Base-by-base conservation (phyloP, 2,797 vertebrate genomes). In the Eospalax fontanierii region DNA sequence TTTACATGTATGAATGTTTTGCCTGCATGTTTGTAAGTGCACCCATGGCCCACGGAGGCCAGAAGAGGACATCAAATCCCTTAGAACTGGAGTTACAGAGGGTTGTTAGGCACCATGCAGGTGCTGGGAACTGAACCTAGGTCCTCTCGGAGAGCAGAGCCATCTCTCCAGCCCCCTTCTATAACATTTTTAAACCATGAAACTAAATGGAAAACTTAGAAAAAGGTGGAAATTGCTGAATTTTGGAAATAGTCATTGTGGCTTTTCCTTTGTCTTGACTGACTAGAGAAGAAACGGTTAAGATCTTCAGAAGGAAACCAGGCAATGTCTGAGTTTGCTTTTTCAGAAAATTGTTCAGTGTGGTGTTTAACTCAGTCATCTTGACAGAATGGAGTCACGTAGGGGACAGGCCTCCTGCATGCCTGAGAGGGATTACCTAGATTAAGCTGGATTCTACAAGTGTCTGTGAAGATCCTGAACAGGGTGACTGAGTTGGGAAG, bases 271-370 rank as follows among this genome's bases (percentile, higher is more conserved):
- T 40, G 75, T 26, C 54, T 71, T 88, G 33, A 33, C 1, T 59
- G 57, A 33, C 59, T 63, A 75, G 85, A 85, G 15, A 92, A 94
- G 54, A 33, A 97, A 84, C 18, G 92, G 89, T 40, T 30, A 96
- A 95, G 61, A 63, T 95, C 26, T 91, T 71, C 93, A 46, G 46
- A 46, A 46, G 46, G 46, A 46, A 46, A 46, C 46, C 46, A 46
- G 46, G 11, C 5, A 46, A 46, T 46, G 5, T 46, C 11, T 46
- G 5, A 6, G 5, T 46, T 46, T 46, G 46, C 11, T 11, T 46
- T 46, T 46, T 46, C 46, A 6, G 74, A 70, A 28, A 7, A 35
- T 70, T 84, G 2, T 14, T 24, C 21, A 16, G 9, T 33, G 26
- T 85, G 81, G n/a, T 6, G 1, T 24, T 6, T 33, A 66, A 68